Evolutionary conservation across 1,140 invertebrate species (phyloP).

Genomic region (Pseudoatta argentina): DNA sequence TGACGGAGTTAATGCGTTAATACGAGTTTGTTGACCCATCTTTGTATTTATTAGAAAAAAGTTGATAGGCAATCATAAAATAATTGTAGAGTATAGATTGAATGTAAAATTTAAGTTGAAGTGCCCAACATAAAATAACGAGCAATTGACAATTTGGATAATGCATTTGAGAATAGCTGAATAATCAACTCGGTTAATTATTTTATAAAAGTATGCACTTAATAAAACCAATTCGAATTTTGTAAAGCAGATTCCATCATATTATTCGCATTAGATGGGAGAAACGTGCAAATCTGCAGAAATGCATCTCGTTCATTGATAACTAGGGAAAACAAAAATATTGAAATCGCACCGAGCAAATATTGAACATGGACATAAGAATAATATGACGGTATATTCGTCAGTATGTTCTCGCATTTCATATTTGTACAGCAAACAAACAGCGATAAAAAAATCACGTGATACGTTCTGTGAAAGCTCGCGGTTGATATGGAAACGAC

Average conservation of each 20-base stretch:
- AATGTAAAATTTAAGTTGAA: slow-evolving; percentile 7
- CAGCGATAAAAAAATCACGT: slow-evolving; percentile 40
- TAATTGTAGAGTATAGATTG: background rate
- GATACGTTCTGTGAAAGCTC: slow-evolving; percentile 37
- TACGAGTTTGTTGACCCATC: background rate
- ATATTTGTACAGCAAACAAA: slow-evolving; percentile 51
- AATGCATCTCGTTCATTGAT: slow-evolving; percentile 50
- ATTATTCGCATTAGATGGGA: slow-evolving; percentile 1
- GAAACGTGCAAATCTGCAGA: slow-evolving; percentile 29
- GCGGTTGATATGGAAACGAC: slow-evolving; percentile 31
- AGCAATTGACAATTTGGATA: background rate
- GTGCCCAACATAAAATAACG: background rate
- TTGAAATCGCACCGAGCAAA: slow-evolving; percentile 55
- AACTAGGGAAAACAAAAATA: slow-evolving; percentile 61
- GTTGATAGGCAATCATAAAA: background rate
- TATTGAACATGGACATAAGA: slow-evolving; percentile 57
- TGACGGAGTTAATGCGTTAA: slow-evolving; percentile 58
- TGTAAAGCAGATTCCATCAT: background rate
- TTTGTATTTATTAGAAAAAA: background rate
- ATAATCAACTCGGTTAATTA: background rate
- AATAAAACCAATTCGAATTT: background rate
- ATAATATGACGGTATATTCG: slow-evolving; percentile 57
- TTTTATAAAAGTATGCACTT: background rate
- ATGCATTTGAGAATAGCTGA: background rate
- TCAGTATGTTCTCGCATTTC: slow-evolving; percentile 50